Evolutionary conservation across 2,113 vertebrate genomes (phyloP).

Genomic region (Cavia porcellus): DNA sequence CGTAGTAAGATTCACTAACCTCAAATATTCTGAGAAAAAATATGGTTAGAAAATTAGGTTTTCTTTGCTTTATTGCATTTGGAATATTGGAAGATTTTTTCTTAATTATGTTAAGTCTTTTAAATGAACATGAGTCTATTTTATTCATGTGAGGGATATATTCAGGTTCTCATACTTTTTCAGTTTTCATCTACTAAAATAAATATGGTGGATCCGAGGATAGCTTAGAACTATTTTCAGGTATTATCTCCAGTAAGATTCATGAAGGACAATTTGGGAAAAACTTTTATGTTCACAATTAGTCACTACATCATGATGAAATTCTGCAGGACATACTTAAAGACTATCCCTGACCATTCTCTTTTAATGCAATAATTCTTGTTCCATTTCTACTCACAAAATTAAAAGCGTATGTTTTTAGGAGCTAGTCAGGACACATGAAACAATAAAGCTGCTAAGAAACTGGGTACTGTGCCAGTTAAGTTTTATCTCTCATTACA

Average conservation of each 20-base stretch:
- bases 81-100: constrained; percentile 75
- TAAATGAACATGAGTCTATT: constrained; percentile 79
- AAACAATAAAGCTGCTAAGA: constrained; percentile 22
- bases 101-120: constrained; percentile 68
- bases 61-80: constrained; percentile 82
- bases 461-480: not conserved
- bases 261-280: not conserved
- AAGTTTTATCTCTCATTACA: not conserved
- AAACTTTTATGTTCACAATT: not conserved
- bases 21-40: constrained; percentile 43
- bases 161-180: not conserved
- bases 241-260: not conserved
- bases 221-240: not conserved
- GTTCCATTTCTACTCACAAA: not conserved
- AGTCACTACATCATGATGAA: not conserved
- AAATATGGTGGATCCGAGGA: not conserved
- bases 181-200: not conserved
- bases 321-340: not conserved
- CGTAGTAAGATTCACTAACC: constrained; percentile 7
- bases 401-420: not conserved
- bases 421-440: not conserved
- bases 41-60: constrained; percentile 73
- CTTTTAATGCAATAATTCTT: not conserved
- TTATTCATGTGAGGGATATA: not conserved
- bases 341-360: not conserved